Conservation (phyloP, 1,140 invertebrate genomes). For the Anoplolepis gracilipes region DNA sequence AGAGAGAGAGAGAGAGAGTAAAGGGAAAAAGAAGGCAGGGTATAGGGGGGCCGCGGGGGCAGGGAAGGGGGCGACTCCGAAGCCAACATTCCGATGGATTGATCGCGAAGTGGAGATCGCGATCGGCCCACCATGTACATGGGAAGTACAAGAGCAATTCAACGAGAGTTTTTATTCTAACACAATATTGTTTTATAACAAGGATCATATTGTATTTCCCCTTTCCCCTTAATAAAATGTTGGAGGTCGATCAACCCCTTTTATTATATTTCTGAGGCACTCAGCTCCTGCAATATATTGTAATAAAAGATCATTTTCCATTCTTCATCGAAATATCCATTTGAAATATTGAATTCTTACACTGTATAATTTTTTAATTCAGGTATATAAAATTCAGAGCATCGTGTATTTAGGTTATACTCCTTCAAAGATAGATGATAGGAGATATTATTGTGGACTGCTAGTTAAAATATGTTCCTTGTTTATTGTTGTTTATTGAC, state of each 20-base stretch:
- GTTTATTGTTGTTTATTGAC: too few relatives aligned
- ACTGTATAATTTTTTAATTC: too few relatives aligned
- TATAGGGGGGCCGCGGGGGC: background rate
- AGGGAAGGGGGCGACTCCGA: conserved; percentile 8
- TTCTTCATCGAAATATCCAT: too few relatives aligned
- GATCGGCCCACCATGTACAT: background rate
- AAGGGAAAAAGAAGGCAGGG: background rate
- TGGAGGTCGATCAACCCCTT: conserved; percentile 40
- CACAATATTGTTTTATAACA: conserved; percentile 29
- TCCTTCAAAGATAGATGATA: too few relatives aligned
- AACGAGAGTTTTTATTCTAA: background rate
- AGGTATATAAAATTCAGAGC: too few relatives aligned
- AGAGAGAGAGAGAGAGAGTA: background rate
- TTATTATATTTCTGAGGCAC: conserved; percentile 22
- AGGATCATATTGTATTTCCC: conserved; percentile 10
- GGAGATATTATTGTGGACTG: too few relatives aligned
- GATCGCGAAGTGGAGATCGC: conserved; percentile 50
- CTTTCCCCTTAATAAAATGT: background rate
- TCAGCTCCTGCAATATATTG: background rate
- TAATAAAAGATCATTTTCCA: background rate
- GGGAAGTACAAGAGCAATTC: conserved; percentile 1
- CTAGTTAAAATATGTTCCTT: too few relatives aligned
- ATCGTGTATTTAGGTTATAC: too few relatives aligned
- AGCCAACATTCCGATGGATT: conserved; percentile 52
- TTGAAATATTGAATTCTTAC: too few relatives aligned